Conservation (phyloP, 2,888 invertebrate genomes). For the Drosophila percnosoma region DNA sequence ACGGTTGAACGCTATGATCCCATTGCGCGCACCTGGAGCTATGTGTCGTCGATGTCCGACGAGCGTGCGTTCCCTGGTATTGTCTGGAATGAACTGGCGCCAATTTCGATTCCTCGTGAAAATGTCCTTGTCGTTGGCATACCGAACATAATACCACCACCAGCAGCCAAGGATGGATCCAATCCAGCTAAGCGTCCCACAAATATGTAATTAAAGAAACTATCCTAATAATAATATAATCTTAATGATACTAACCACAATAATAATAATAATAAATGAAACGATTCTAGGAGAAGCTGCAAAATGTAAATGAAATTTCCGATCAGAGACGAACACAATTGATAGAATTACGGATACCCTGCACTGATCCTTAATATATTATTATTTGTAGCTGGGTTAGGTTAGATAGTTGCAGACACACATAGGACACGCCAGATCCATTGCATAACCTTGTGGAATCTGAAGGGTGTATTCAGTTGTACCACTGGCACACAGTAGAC, state of each 20-base stretch:
- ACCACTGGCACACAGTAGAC: too few relatives aligned
- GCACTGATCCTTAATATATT: background rate
- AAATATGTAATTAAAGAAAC: too few relatives aligned
- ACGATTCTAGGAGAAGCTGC: background rate
- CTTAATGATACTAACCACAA: too few relatives aligned
- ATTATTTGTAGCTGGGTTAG: background rate
- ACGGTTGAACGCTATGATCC: conserved; percentile 98
- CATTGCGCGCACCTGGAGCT: conserved; percentile 93
- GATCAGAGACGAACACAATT: background rate
- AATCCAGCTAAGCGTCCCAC: too few relatives aligned
- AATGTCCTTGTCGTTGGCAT: conserved; percentile 92
- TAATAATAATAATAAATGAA: background rate
- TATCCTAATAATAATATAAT: background rate
- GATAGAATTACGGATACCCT: background rate
- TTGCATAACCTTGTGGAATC: background rate
- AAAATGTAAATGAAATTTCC: too few relatives aligned
- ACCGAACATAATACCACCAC: conserved; percentile 74
- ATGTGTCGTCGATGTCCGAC: conserved; percentile 94
- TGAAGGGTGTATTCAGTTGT: too few relatives aligned
- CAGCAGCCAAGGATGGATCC: background rate
- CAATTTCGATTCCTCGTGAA: conserved; percentile 93
- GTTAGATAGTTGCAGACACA: background rate
- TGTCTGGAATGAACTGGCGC: conserved; percentile 91
- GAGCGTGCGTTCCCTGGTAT: conserved; percentile 94
- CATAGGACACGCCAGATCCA: background rate